Conservation (phyloP, 2,797 vertebrate species). For the Typhlichthys subterraneus region DNA sequence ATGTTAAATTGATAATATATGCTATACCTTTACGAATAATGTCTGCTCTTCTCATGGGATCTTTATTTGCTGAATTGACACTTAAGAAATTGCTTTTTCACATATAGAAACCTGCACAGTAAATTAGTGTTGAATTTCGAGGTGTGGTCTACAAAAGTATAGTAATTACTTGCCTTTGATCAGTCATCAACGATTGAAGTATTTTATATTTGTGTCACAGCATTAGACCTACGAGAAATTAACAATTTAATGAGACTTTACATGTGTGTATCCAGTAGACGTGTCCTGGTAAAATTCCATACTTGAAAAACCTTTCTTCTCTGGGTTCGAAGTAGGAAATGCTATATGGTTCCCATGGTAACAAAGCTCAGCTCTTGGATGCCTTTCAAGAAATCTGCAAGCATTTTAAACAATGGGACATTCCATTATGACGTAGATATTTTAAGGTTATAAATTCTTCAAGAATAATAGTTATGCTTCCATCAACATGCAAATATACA, state of each 20-base stretch:
- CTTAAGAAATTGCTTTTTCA: too few species aligned
- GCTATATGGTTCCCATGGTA: slow-evolving; percentile 49
- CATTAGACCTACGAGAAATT: slow-evolving; percentile 32
- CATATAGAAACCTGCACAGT: slow-evolving; percentile 7
- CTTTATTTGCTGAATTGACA: too few species aligned
- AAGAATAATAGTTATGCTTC: too few species aligned
- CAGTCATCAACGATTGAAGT: slow-evolving; percentile 43
- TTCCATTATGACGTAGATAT: too few species aligned
- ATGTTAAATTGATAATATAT: too few species aligned
- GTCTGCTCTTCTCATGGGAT: too few species aligned
- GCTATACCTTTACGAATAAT: too few species aligned
- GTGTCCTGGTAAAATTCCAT: not conserved
- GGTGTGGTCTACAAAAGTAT: not conserved
- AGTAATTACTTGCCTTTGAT: slow-evolving; percentile 44
- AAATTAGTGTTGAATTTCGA: not conserved
- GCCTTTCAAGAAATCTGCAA: too few species aligned
- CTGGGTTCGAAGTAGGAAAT: not conserved
- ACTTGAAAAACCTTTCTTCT: not conserved
- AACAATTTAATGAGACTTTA: not conserved
- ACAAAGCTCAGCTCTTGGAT: slow-evolving; percentile 6
- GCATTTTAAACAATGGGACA: too few species aligned
- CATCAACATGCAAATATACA: too few species aligned
- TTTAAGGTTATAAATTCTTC: too few species aligned
- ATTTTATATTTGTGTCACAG: slow-evolving; percentile 27
- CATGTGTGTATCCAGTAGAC: not conserved